Evolutionary conservation across 1,140 invertebrate species (phyloP), one percentile per base, ranked within the genome.

Genomic region (Heliconius congener): DNA sequence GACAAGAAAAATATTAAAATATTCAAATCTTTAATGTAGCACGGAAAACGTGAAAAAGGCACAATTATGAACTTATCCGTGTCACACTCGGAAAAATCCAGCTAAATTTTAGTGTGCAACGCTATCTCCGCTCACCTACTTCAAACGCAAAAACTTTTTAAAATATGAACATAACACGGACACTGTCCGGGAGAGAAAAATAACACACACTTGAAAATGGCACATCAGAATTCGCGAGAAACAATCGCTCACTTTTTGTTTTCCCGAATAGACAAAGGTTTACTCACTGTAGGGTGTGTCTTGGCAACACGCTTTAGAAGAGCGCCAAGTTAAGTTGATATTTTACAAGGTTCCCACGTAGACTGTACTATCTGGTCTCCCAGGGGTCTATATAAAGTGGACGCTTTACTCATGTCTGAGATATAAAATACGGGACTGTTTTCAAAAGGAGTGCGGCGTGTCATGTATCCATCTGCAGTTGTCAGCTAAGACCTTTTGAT

Each of bases 201-300:
- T 78, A 81, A 81, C 34, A 81, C 52, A 77, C 77, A 66, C 75
- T 82, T 84, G 79, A 78, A 86, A 86, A 84, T 78, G 75, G 80
- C 79, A 84, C 84, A 84, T 85, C 83, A 84, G 81, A 86, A 86
- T 86, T 80, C 83, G 78, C 79, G 84, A 79, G 80, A 86, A 88
- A 88, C 87, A 88, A 90, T 88, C 88, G 83, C 87, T 88, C 86
- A 88, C 85, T 88, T 89, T 87, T 88, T 86, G 83, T 86, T 85
- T 82, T 77, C 79, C 78, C 79, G 80, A 74, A 74, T 80, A 82
- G 79, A 88, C 87, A 88, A 88, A 88, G 84, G 78, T 84, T 78
- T 80, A 83, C 87, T 84, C 71, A 84, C 84, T 86, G 84, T 83
- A 83, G 88, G 78, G 77, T 85, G 82, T 83, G 86, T 87, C 86